phyloP scores from a whole-genome alignment of 2,113 vertebrate genomes.

The Dicaeum eximium region DNA sequence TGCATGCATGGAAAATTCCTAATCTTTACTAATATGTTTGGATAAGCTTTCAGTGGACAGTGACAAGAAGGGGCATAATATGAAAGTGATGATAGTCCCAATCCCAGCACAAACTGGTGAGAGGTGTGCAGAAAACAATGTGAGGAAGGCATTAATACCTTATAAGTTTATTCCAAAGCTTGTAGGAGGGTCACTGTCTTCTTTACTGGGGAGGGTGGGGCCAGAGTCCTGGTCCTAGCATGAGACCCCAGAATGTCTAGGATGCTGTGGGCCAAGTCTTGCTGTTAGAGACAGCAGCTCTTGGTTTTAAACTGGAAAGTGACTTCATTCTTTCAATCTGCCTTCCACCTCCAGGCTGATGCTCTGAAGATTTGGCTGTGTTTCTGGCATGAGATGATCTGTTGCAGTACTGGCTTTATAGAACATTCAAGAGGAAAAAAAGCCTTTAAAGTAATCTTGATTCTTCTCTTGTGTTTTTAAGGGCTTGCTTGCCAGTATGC shows the following conservation, averaged over 20 bases:
- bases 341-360: neutral
- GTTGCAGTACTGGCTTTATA: neutral
- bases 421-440: neutral
- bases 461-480: neutral
- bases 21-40: slow-evolving; percentile 60
- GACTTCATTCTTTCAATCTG: neutral
- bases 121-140: slow-evolving; percentile 21
- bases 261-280: neutral
- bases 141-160: neutral
- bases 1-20: slow-evolving; percentile 1
- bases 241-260: neutral
- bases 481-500: slow-evolving; percentile 49
- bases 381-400: neutral
- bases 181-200: neutral
- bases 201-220: neutral
- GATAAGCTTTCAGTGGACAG: slow-evolving; percentile 61
- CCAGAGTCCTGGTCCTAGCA: neutral
- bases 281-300: neutral
- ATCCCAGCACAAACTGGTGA: slow-evolving; percentile 65
- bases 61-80: slow-evolving; percentile 67
- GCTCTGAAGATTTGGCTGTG: neutral
- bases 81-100: slow-evolving; percentile 58
- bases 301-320: neutral
- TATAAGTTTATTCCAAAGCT: neutral
- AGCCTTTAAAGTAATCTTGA: neutral